Evolutionary conservation across 2,113 vertebrate species (phyloP).

Genomic region (Paralichthys olivaceus): DNA sequence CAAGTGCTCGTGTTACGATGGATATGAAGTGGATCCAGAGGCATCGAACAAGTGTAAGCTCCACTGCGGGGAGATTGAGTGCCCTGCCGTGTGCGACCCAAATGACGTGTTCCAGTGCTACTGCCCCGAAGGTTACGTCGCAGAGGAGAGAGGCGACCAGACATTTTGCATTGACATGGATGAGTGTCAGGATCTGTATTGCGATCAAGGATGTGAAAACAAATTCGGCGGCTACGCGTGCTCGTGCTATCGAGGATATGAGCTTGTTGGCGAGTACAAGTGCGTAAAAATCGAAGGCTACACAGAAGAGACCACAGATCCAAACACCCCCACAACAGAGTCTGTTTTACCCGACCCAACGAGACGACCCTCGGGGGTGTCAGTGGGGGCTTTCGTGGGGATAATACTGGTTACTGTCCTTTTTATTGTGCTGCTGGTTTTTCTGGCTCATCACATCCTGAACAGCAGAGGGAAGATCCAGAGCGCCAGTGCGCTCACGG

Average conservation of each 20-base stretch:
- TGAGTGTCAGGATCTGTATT: constrained; percentile 46
- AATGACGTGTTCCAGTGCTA: constrained; percentile 64
- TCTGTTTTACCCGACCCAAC: constrained; percentile 42
- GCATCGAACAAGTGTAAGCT: constrained; percentile 48
- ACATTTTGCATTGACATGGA: constrained; percentile 68
- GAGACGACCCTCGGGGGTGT: constrained; percentile 12
- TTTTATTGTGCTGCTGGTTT: constrained; percentile 61
- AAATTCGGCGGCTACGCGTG: constrained; percentile 72
- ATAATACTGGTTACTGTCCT: constrained; percentile 71
- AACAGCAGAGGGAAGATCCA: constrained; percentile 35
- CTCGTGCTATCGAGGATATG: constrained; percentile 57
- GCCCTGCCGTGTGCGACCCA: constrained; percentile 72
- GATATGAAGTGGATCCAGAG: constrained; percentile 22
- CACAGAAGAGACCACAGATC: not conserved
- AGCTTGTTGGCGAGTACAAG: accelerated
- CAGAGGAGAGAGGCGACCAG: not conserved
- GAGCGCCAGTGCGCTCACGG: constrained; percentile 34
- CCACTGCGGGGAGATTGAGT: constrained; percentile 62
- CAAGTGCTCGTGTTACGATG: constrained; percentile 61
- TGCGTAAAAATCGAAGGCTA: constrained; percentile 40
- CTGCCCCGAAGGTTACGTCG: constrained; percentile 68
- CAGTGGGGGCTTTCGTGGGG: constrained; percentile 59
- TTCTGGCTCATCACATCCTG: constrained; percentile 45
- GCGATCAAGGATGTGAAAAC: constrained; percentile 65
- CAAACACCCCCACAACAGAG: not conserved